These are phyloP conservation scores for Solenopsis fugax DNA, from an alignment of 1,140 invertebrate genomes.

Conservation along the genomic window DNA sequence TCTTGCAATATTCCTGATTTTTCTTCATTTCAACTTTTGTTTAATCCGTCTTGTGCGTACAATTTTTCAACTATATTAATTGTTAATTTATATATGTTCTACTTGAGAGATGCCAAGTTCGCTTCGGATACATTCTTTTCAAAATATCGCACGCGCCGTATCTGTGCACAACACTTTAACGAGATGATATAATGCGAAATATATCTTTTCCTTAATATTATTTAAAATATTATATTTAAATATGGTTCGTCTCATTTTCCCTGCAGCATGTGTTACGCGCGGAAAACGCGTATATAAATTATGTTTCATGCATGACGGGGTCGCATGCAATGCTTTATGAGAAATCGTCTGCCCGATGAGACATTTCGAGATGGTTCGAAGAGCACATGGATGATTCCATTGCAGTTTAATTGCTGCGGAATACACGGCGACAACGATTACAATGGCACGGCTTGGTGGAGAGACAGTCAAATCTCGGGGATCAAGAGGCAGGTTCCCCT, in stretches of 20 bases:
- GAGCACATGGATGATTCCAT: slow-evolving; percentile 70
- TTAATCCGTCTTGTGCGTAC: neutral
- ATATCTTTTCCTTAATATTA: neutral
- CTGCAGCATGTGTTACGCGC: slow-evolving; percentile 6
- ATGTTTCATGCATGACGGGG: slow-evolving; percentile 37
- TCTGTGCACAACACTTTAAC: neutral
- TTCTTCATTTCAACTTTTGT: neutral
- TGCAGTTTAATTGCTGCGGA: slow-evolving; percentile 88
- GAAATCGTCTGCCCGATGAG: slow-evolving; percentile 27
- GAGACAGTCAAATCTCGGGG: slow-evolving; percentile 80
- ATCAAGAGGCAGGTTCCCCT: slow-evolving; percentile 82
- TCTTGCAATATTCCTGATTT: neutral
- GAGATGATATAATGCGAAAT: neutral
- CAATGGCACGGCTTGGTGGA: slow-evolving; percentile 86
- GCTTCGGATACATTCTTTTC: neutral
- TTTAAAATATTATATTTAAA: neutral
- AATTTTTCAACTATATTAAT: neutral
- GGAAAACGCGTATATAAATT: neutral
- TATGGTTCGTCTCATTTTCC: neutral
- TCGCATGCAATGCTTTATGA: slow-evolving; percentile 38
- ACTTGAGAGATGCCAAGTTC: neutral
- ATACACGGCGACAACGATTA: slow-evolving; percentile 86
- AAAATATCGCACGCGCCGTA: neutral
- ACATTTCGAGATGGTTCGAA: slow-evolving; percentile 42
- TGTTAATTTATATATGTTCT: neutral